Percentiles rank a stretch among this genome's conserved stretches.
phyloP scores from a whole-genome alignment of 2,113 vertebrate species.

The Myotis lucifugus region DNA sequence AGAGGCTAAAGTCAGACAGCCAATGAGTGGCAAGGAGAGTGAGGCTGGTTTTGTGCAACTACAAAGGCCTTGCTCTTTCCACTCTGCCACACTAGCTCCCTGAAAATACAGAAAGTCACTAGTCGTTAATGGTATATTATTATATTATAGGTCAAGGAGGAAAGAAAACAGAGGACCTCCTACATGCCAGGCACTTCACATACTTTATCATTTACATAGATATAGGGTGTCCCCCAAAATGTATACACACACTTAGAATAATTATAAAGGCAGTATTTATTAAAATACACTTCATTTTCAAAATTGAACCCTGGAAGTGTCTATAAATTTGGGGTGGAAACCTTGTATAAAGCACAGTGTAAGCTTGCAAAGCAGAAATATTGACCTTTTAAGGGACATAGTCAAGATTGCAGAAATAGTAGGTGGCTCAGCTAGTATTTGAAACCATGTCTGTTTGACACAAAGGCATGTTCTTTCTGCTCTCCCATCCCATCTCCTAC shows the following conservation, averaged over 20 bases:
- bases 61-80: not conserved
- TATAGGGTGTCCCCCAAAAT: not conserved
- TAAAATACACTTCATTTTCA: too few relatives aligned
- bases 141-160: not conserved
- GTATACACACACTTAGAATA: too few relatives aligned
- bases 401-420: slow-evolving; percentile 28
- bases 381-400: not conserved
- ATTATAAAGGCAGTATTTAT: too few relatives aligned
- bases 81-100: not conserved
- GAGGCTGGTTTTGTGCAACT: not conserved
- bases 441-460: slow-evolving; percentile 27
- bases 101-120: not conserved
- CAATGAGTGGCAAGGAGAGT: not conserved
- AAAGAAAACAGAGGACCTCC: not conserved
- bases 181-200: not conserved
- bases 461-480: slow-evolving; percentile 2
- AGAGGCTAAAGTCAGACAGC: not conserved
- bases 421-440: not conserved
- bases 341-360: not conserved
- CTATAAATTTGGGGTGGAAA: too few relatives aligned
- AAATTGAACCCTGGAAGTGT: too few relatives aligned
- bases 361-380: slow-evolving; percentile 28
- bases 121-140: not conserved
- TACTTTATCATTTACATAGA: not conserved
- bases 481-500: not conserved